These are phyloP conservation scores for Xiphophorus couchianus DNA, from an alignment of 2,113 vertebrate genomes.

Conservation along the genomic window DNA sequence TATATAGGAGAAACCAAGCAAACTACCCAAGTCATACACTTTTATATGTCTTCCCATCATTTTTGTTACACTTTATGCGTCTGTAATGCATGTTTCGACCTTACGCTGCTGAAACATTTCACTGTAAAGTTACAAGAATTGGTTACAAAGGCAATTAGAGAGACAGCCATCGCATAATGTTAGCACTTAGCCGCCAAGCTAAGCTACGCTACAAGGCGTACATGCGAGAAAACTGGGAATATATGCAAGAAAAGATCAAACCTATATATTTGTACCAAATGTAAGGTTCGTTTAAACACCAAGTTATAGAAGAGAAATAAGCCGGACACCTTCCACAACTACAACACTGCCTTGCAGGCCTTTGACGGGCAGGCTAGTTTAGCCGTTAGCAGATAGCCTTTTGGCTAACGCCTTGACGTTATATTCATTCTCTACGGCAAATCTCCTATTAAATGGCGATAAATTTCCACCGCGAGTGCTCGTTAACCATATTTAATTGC, in stretches of 20 bases:
- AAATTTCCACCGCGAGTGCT: not conserved
- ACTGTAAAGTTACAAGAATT: slow-evolving; percentile 6
- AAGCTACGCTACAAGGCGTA: slow-evolving; percentile 28
- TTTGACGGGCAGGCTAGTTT: slow-evolving; percentile 42
- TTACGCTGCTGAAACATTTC: not conserved
- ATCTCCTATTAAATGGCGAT: slow-evolving; percentile 12
- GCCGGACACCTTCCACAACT: not conserved
- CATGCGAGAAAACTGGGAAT: not conserved
- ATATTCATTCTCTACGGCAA: slow-evolving; percentile 50
- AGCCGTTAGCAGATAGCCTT: slow-evolving; percentile 50
- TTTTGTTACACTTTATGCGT: not conserved
- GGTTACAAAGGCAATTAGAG: slow-evolving; percentile 74
- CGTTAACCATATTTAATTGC: not conserved
- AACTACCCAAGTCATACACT: slow-evolving; percentile 1
- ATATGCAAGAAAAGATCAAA: not conserved
- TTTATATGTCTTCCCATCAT: not conserved
- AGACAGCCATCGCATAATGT: slow-evolving; percentile 34
- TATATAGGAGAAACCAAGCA: not conserved
- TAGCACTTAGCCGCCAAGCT: slow-evolving; percentile 55
- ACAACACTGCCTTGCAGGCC: not conserved
- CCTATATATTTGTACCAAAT: not conserved
- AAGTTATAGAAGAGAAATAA: not conserved
- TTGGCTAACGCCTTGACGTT: slow-evolving; percentile 59
- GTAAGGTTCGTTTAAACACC: fast-evolving
- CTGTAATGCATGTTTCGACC: not conserved